phyloP scores from a whole-genome alignment of 2,113 vertebrate species.

The Apteryx owenii region DNA sequence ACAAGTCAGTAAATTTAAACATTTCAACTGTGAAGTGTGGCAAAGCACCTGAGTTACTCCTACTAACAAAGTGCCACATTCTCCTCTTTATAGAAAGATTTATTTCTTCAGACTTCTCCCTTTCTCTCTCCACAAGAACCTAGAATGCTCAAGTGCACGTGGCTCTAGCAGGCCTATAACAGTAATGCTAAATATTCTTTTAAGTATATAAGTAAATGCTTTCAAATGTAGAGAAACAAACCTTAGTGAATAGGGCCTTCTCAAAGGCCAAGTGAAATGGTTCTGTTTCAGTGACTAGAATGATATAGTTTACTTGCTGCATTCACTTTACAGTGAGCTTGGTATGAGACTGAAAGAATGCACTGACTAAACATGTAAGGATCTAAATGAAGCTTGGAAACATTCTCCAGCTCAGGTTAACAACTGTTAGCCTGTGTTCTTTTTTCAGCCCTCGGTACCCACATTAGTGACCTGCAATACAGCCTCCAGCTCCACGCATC shows the following conservation, averaged over 20 bases:
- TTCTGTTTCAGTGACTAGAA: neutral
- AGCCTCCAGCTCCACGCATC: neutral
- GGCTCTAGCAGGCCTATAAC: neutral
- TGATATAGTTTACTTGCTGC: neutral
- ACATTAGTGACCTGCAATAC: neutral
- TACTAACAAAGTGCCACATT: neutral
- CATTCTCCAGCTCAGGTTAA: neutral
- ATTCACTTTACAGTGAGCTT: neutral
- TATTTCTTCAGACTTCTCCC: neutral
- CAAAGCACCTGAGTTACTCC: constrained; percentile 20
- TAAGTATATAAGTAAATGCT: neutral
- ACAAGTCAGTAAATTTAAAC: neutral
- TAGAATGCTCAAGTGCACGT: neutral
- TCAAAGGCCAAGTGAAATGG: neutral
- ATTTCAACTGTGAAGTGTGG: neutral
- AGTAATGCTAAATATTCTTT: neutral
- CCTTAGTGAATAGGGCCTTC: neutral
- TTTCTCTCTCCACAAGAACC: neutral
- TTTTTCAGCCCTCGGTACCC: neutral
- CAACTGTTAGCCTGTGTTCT: neutral
- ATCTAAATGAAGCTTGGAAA: neutral
- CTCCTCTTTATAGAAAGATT: neutral
- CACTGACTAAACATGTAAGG: neutral
- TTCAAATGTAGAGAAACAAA: neutral
- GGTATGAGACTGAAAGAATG: neutral